A percentile compares a stretch with the other conserved stretches of the same genome.
Conservation (phyloP, 2,797 vertebrate species). For the Mallotus villosus region DNA sequence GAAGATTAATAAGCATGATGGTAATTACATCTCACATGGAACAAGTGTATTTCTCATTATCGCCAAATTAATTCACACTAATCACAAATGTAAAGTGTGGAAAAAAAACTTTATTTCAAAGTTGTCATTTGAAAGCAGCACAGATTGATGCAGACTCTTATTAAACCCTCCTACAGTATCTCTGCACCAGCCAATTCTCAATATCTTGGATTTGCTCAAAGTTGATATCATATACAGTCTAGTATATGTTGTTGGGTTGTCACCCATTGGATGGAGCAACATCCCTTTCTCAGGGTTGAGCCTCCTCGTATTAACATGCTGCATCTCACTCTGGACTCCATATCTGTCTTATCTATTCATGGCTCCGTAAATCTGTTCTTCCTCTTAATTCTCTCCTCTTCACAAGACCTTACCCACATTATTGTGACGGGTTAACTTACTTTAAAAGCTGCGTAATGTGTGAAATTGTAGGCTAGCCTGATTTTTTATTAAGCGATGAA, state of each 20-base stretch:
- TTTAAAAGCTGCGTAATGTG: constrained; percentile 25
- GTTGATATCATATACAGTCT: too few species aligned
- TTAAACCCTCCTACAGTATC: too few species aligned
- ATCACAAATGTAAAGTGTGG: constrained; percentile 15
- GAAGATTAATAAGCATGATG: constrained; percentile 25
- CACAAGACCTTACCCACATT: constrained; percentile 17
- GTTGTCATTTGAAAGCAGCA: too few species aligned
- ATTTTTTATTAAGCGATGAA: constrained; percentile 37
- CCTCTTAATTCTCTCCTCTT: not conserved
- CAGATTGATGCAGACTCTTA: too few species aligned
- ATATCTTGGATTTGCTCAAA: too few species aligned
- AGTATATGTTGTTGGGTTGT: too few species aligned
- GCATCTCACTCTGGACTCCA: not conserved
- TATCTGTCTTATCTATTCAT: not conserved
- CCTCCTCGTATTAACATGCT: not conserved
- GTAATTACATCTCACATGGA: constrained; percentile 31
- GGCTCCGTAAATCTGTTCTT: not conserved
- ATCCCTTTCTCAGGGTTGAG: not conserved
- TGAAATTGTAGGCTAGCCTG: constrained; percentile 42
- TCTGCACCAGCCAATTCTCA: too few species aligned
- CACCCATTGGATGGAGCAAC: too few species aligned
- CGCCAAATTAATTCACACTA: constrained; percentile 23
- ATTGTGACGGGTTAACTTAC: constrained; percentile 32
- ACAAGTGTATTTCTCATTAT: constrained; percentile 32
- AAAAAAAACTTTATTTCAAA: too few species aligned